Base-by-base conservation (phyloP, 2,888 invertebrate genomes). In the Clusia tigrina region DNA sequence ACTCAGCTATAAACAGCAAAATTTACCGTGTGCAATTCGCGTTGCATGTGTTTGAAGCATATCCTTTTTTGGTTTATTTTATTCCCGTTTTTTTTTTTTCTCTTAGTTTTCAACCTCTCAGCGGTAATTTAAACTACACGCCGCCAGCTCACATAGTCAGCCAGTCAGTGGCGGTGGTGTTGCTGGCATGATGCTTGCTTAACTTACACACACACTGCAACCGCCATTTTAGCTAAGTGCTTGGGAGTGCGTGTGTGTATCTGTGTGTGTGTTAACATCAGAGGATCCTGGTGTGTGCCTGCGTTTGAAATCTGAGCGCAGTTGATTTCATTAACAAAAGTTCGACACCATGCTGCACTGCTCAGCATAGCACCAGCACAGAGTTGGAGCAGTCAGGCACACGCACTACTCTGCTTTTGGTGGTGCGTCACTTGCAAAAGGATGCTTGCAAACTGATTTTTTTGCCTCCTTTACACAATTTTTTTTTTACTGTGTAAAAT, bases 281-380 rank as follows among this genome's bases (percentile, higher is more conserved):
- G n/a, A n/a, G n/a, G n/a, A n/a, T n/a, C n/a, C 17, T 53, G 9
- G 24, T 53, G 12, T 17, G 2, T 54, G 5, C 54, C 25, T 62
- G 55, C 18, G 67, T 63, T 63, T 63, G 70, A 70, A 73, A 71
- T 71, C 66, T 69, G 71, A 70, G 68, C 67, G 74, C 72, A 74
- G 74, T 71, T 80, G 81, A 79, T 80, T 79, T 80, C 81, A 79
- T 79, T 80, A 80, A 77, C 76, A 72, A 74, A 76, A 80, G 76
- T 73, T 70, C 66, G 71, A 70, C 72, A 68, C 22, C 48, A 10
- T 23, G 20, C n/a, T n/a, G n/a, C n/a, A n/a, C n/a, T n/a, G n/a
- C n/a, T n/a, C 54, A 48, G 18, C 5, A 23, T 17, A 3, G 18
- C 48, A 48, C n/a, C 20, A 9, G 51, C 38, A 22, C 24, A 46